phyloP scores from a whole-genome alignment of 1,140 invertebrate species.

The Drosophila asahinai region DNA sequence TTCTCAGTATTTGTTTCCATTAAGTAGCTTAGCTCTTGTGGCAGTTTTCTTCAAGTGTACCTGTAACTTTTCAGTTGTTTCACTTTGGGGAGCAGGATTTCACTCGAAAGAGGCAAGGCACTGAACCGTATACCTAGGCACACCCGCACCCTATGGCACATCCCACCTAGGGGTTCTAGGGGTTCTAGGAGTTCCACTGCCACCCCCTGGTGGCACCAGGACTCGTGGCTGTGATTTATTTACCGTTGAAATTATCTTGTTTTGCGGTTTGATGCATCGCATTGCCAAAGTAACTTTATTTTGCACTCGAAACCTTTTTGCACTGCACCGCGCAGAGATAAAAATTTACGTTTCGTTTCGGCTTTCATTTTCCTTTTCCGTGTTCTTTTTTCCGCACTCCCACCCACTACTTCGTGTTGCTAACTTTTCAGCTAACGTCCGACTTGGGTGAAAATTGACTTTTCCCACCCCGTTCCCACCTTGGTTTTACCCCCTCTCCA shows the following conservation, averaged over 20 bases:
- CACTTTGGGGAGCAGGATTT: conserved; percentile 40
- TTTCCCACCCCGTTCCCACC: conserved; percentile 19
- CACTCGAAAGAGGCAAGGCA: conserved; percentile 41
- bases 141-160: conserved; percentile 1
- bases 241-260: conserved; percentile 84
- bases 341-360: conserved; percentile 77
- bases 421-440: conserved; percentile 79
- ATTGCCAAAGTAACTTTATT: conserved; percentile 82
- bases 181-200: neutral
- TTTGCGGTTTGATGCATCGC: conserved; percentile 83
- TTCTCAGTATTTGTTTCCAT: neutral
- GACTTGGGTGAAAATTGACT: conserved; percentile 82
- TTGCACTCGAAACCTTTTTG: conserved; percentile 82
- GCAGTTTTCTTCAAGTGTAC: conserved; percentile 5
- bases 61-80: conserved; percentile 47
- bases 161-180: neutral
- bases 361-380: conserved; percentile 51
- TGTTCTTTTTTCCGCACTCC: conserved; percentile 2
- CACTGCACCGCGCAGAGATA: conserved; percentile 69
- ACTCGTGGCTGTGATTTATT: conserved; percentile 77
- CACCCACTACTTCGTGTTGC: conserved; percentile 48
- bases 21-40: too few species aligned
- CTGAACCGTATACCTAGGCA: conserved; percentile 32
- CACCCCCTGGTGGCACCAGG: conserved; percentile 23
- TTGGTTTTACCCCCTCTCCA: neutral